phyloP scores from a whole-genome alignment of 2,888 invertebrate species.

The Folsomia candida region DNA sequence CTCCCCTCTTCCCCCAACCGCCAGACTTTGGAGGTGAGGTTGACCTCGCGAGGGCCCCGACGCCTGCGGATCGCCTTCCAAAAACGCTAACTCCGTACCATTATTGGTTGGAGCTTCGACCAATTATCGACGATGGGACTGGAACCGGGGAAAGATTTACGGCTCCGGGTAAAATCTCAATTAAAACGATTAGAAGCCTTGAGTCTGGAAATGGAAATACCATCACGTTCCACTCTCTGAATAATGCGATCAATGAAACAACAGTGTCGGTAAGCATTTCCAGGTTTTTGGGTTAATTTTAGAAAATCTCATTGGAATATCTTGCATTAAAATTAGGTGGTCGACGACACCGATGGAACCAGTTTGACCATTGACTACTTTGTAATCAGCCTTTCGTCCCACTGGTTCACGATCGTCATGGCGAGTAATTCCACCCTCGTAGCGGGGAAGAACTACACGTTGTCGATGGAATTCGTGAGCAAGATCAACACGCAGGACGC shows the following conservation, averaged over 20 bases:
- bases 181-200: slow-evolving; percentile 20
- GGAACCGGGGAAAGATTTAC: slow-evolving; percentile 22
- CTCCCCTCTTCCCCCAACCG: no score
- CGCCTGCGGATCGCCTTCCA: slow-evolving; percentile 26
- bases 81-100: slow-evolving; percentile 25
- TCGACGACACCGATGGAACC: no score
- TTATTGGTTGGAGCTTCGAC: slow-evolving; percentile 29
- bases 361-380: no score
- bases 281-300: no score
- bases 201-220: slow-evolving; percentile 12
- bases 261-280: slow-evolving; percentile 19
- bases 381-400: no score
- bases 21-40: no score
- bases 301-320: no score
- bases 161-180: slow-evolving; percentile 35
- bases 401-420: no score
- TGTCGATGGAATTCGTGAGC: slow-evolving; percentile 1
- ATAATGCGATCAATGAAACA: slow-evolving; percentile 19
- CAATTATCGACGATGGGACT: slow-evolving; percentile 25
- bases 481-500: background rate
- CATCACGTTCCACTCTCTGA: slow-evolving; percentile 24
- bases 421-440: no score
- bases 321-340: no score
- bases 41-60: no score
- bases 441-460: background rate